Evolutionary conservation across 2,113 vertebrate genomes (phyloP).

Genomic region (Xiphias gladius): DNA sequence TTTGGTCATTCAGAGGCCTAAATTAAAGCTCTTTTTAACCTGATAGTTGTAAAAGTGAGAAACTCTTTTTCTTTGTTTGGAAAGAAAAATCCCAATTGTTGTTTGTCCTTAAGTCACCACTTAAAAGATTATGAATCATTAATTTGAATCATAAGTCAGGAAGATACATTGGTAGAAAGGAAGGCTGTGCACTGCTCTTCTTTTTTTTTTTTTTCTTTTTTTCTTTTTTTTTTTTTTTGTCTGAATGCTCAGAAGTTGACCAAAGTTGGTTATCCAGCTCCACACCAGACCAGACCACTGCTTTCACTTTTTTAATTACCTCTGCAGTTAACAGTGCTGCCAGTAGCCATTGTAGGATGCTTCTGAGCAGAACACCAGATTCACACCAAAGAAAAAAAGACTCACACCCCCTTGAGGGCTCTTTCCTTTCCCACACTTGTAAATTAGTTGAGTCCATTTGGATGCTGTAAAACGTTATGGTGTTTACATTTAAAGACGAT

Average conservation of each 20-base stretch:
- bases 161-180: background rate
- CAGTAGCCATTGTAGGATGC: background rate
- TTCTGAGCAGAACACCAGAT: no score
- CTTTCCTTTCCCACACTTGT: no score
- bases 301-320: background rate
- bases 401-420: no score
- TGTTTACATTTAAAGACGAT: no score
- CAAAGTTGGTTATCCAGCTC: background rate
- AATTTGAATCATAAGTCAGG: background rate
- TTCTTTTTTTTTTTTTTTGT: no score
- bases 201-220: no score
- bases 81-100: background rate
- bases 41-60: background rate
- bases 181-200: background rate
- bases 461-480: no score
- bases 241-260: background rate
- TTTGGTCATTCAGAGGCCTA: background rate
- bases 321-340: background rate
- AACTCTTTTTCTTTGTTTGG: background rate
- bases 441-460: no score
- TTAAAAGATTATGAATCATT: background rate
- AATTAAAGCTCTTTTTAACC: background rate
- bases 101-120: background rate
- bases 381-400: no score
- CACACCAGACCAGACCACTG: background rate